Conservation (phyloP, 2,113 vertebrate species). For the Sceloporus tristichus region DNA sequence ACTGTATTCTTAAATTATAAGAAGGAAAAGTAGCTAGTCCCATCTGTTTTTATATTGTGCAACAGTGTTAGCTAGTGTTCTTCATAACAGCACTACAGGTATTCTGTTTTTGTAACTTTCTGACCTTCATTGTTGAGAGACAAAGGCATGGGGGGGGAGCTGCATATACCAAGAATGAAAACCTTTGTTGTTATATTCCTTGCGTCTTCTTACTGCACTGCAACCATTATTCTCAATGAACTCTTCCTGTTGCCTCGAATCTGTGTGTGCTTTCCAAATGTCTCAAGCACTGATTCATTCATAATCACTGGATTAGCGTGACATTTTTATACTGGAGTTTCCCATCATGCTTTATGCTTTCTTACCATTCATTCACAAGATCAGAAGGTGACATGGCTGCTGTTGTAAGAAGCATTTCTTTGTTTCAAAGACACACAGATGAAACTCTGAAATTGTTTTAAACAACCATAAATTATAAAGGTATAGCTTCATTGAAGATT, state of each 20-base stretch:
- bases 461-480: not conserved
- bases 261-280: slow-evolving; percentile 65
- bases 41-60: slow-evolving; percentile 47
- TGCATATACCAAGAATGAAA: slow-evolving; percentile 39
- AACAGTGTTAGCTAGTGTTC: slow-evolving; percentile 34
- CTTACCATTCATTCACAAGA: slow-evolving; percentile 77
- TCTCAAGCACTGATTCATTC: slow-evolving; percentile 77
- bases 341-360: slow-evolving; percentile 69
- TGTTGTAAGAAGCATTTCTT: slow-evolving; percentile 55
- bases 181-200: slow-evolving; percentile 27
- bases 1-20: not conserved
- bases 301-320: slow-evolving; percentile 77
- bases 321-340: slow-evolving; percentile 73
- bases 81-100: slow-evolving; percentile 49
- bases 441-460: slow-evolving; percentile 30
- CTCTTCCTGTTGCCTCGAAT: slow-evolving; percentile 59
- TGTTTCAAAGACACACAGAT: slow-evolving; percentile 54
- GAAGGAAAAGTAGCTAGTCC: not conserved
- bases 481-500: not conserved
- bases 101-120: slow-evolving; percentile 49
- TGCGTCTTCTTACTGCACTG: slow-evolving; percentile 28
- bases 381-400: slow-evolving; percentile 55
- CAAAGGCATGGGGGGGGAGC: slow-evolving; percentile 25
- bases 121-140: slow-evolving; percentile 38
- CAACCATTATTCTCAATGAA: slow-evolving; percentile 60